These are phyloP conservation scores for Streptopelia turtur DNA, from an alignment of 2,797 vertebrate genomes.

Conservation along the genomic window DNA sequence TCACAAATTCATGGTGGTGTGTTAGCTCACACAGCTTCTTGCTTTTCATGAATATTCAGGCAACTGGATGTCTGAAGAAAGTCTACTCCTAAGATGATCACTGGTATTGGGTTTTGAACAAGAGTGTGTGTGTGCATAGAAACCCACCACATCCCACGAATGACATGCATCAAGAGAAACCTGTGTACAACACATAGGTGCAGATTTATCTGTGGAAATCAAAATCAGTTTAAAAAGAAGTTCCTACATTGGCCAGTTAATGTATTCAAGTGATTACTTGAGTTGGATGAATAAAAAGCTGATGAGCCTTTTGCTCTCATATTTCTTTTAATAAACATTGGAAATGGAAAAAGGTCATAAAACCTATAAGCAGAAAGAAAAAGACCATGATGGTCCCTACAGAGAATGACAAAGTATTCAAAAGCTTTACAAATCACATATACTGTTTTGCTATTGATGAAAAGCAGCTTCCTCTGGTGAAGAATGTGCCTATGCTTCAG, in stretches of 20 bases:
- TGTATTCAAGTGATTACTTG: background rate
- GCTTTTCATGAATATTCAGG: background rate
- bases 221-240: background rate
- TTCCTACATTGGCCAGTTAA: background rate
- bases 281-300: background rate
- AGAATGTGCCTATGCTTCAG: background rate
- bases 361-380: background rate
- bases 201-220: background rate
- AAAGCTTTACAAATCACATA: background rate
- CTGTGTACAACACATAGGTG: background rate
- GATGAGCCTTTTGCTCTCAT: background rate
- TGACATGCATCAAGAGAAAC: background rate
- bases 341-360: background rate
- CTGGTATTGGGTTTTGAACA: background rate
- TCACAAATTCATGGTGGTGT: background rate
- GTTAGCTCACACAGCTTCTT: background rate
- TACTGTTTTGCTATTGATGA: background rate
- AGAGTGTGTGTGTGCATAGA: background rate
- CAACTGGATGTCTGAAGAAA: background rate
- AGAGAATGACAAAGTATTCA: background rate
- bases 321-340: background rate
- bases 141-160: background rate
- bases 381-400: background rate
- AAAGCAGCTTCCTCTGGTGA: background rate
- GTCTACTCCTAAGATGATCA: background rate